phyloP scores from a whole-genome alignment of 1,140 invertebrate species.

The Drosophila ananassae region DNA sequence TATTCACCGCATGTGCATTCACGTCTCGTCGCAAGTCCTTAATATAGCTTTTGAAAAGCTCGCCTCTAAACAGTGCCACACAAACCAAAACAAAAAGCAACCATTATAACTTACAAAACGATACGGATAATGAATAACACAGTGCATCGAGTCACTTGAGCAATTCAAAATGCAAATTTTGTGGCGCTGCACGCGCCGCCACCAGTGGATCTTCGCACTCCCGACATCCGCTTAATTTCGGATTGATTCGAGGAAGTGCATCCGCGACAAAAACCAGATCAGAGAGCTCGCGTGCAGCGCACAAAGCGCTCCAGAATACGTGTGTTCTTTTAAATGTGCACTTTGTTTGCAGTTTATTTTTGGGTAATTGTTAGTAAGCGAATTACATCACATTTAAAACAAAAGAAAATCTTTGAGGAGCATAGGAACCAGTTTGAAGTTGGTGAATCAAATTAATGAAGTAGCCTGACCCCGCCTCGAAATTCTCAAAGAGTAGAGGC shows the following conservation, averaged over 20 bases:
- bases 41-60: conserved; percentile 82
- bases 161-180: conserved; percentile 26
- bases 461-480: conserved; percentile 37
- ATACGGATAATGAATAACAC: conserved; percentile 18
- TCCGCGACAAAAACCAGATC: neutral
- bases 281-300: conserved; percentile 15
- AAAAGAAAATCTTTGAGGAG: conserved; percentile 15
- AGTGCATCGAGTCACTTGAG: conserved; percentile 21
- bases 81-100: conserved; percentile 43
- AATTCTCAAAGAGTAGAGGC: conserved; percentile 65
- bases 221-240: neutral
- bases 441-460: conserved; percentile 54
- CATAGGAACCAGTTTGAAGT: conserved; percentile 48
- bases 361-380: conserved; percentile 72
- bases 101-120: conserved; percentile 53
- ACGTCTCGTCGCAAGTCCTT: conserved; percentile 78
- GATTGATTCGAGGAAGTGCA: too few species aligned
- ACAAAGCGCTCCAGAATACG: conserved; percentile 16
- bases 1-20: conserved; percentile 82
- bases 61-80: conserved; percentile 80
- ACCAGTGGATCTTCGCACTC: neutral
- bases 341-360: conserved; percentile 64
- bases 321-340: conserved; percentile 58
- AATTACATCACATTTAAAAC: conserved; percentile 60
- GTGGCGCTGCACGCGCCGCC: conserved; percentile 13